A percentile compares a stretch with the other conserved stretches of the same genome.
Conservation (phyloP, 2,797 vertebrate species). For the Remorina albescens region DNA sequence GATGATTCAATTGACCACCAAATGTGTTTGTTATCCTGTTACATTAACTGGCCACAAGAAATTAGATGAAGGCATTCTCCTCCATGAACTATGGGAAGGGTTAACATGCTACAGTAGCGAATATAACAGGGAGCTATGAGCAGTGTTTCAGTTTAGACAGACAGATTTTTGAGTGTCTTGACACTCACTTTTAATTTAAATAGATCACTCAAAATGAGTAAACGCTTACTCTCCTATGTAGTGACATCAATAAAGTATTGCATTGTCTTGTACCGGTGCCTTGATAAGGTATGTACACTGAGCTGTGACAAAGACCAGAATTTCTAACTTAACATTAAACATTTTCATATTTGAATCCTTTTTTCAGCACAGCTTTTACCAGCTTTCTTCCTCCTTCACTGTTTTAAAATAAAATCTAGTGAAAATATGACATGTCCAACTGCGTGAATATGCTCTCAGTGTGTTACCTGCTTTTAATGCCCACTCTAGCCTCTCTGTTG, state of each 20-base stretch:
- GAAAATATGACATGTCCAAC: too few relatives aligned
- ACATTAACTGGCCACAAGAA: constrained; percentile 4
- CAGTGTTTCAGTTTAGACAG: not conserved
- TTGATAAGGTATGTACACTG: too few relatives aligned
- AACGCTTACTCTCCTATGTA: not conserved
- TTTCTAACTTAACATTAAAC: too few relatives aligned
- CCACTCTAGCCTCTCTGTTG: constrained; percentile 33
- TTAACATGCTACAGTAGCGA: not conserved
- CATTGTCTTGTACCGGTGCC: too few relatives aligned
- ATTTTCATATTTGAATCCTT: not conserved
- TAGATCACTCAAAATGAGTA: not conserved
- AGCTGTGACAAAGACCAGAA: too few relatives aligned
- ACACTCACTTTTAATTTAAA: not conserved
- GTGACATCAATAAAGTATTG: too few relatives aligned
- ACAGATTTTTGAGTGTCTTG: too few relatives aligned
- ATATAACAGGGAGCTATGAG: too few relatives aligned
- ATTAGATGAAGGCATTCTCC: constrained; percentile 3
- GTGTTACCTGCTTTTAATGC: constrained; percentile 38
- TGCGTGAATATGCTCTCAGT: too few relatives aligned
- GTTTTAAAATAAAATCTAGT: not conserved
- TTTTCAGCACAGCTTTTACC: not conserved
- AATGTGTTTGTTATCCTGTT: constrained; percentile 31
- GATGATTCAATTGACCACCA: constrained; percentile 20
- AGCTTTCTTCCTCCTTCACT: not conserved
- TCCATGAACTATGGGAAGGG: not conserved